Percentiles rank a stretch among this genome's conserved stretches.
These are phyloP conservation scores for Diachasma alloeum DNA, from an alignment of 1,140 invertebrate genomes.

Conservation along the genomic window DNA sequence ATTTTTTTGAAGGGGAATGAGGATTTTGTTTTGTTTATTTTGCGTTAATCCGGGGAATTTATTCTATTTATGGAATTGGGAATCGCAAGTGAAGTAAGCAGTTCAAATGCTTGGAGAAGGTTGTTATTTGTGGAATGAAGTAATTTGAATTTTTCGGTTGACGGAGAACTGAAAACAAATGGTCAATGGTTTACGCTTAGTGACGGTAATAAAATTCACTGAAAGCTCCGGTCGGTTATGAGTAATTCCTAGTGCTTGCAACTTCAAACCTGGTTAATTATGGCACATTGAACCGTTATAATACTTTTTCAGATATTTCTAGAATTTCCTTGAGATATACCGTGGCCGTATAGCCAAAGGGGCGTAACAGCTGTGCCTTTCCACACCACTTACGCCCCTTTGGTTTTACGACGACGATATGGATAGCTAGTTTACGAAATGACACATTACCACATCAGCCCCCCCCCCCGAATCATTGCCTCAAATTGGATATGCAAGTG, in stretches of 20 bases:
- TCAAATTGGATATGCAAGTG: not conserved
- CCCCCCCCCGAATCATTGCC: not conserved
- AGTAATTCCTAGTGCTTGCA: not conserved
- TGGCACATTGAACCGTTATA: too few relatives aligned
- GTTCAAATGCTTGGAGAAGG: not conserved
- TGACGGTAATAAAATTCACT: conserved; percentile 9
- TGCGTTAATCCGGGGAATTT: not conserved
- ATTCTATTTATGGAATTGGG: not conserved
- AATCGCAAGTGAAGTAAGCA: not conserved
- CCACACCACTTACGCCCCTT: too few relatives aligned
- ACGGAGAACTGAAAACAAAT: not conserved
- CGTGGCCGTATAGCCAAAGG: too few relatives aligned
- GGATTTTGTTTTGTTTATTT: not conserved
- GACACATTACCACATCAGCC: too few relatives aligned
- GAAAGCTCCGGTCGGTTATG: not conserved
- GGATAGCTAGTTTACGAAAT: too few relatives aligned
- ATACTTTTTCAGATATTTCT: too few relatives aligned
- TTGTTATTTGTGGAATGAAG: not conserved
- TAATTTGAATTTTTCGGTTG: not conserved
- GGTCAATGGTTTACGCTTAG: conserved; percentile 8
- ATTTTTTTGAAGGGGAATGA: too few relatives aligned
- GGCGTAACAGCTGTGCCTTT: too few relatives aligned
- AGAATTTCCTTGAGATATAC: too few relatives aligned
- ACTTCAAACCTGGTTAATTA: not conserved
- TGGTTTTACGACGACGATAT: too few relatives aligned